Percentiles rank a stretch among this genome's conserved stretches.
phyloP scores from a whole-genome alignment of 2,888 invertebrate species.

The Pseudococcus viburni region DNA sequence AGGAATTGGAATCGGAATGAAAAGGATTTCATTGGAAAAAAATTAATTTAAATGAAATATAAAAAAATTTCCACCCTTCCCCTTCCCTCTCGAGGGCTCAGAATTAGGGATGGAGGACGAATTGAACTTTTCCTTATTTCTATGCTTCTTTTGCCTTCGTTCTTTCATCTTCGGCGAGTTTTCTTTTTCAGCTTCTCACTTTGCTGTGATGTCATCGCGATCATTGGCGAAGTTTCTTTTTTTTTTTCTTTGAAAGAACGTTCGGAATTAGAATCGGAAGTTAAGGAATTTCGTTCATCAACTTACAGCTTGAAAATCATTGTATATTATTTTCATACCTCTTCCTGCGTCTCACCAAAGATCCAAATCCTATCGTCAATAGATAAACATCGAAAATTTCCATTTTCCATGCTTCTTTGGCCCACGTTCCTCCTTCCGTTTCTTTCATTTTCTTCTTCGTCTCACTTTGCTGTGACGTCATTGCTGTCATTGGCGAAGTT shows the following conservation, averaged over 20 bases:
- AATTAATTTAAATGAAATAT: neutral
- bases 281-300: neutral
- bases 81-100: neutral
- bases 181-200: neutral
- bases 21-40: neutral
- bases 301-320: no score
- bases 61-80: neutral
- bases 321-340: neutral
- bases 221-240: neutral
- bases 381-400: neutral
- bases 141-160: neutral
- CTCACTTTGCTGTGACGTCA: neutral
- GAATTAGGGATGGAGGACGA: neutral
- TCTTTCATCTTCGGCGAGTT: neutral
- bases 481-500: neutral
- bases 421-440: neutral
- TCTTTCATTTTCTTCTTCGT: neutral
- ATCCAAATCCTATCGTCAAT: neutral
- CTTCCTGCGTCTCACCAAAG: neutral
- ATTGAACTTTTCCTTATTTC: neutral
- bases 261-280: neutral
- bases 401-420: neutral
- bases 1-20: neutral
- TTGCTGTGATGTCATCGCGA: neutral
- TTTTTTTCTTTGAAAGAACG: neutral